phyloP scores from a whole-genome alignment of 2,113 vertebrate species.

The human (Homo sapiens) region DNA sequence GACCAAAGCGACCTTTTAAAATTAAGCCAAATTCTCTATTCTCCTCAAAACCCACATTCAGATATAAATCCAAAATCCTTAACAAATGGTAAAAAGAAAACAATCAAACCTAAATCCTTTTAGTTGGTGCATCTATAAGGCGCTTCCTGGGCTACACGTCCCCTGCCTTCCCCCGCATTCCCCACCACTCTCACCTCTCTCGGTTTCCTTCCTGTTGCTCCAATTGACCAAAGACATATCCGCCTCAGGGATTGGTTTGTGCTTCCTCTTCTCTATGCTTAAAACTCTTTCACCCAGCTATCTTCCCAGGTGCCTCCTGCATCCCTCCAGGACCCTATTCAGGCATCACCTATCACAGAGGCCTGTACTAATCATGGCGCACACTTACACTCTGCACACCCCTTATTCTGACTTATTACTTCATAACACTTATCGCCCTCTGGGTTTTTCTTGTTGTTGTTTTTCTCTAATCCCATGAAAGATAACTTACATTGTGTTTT shows the following conservation, averaged over 20 bases:
- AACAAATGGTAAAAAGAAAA: not conserved
- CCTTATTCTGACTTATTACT: not conserved
- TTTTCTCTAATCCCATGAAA: not conserved
- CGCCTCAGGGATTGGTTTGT: not conserved
- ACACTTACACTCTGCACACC: not conserved
- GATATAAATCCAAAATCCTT: not conserved
- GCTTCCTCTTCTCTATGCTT: not conserved
- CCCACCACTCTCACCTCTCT: not conserved
- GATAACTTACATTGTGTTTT: not conserved
- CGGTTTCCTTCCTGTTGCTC: not conserved
- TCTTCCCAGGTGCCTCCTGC: not conserved
- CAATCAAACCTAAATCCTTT: not conserved
- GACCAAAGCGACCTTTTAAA: not conserved
- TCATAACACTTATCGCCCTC: not conserved
- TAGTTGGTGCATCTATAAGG: not conserved
- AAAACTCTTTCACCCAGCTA: not conserved
- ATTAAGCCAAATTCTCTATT: slow-evolving; percentile 1
- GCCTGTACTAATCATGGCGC: not conserved
- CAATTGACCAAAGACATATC: not conserved
- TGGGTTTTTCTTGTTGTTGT: not conserved
- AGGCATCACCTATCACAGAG: not conserved
- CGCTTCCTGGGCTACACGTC: not conserved
- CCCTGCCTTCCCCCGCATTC: not conserved
- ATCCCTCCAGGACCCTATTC: not conserved
- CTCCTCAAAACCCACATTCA: slow-evolving; percentile 13